phyloP scores from a whole-genome alignment of 2,113 vertebrate genomes.

The Fulmarus glacialis region DNA sequence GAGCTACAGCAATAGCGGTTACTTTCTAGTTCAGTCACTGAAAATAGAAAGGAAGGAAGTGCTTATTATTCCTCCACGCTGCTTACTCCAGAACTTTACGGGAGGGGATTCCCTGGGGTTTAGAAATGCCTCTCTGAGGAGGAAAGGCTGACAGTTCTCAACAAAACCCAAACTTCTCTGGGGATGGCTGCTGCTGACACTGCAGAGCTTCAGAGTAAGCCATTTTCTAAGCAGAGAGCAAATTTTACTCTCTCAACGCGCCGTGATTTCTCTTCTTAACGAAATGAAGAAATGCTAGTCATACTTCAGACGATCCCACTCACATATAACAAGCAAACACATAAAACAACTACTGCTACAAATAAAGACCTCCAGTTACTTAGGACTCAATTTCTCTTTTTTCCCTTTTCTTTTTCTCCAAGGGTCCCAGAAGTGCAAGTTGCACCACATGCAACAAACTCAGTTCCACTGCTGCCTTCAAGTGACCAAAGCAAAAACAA shows the following conservation, averaged over 20 bases:
- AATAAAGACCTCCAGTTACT: not conserved
- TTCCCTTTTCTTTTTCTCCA: not conserved
- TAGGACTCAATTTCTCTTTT: not conserved
- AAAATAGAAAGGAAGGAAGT: constrained; percentile 56
- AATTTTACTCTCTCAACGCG: not conserved
- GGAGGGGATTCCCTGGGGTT: constrained; percentile 55
- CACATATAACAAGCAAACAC: not conserved
- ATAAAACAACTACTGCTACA: not conserved
- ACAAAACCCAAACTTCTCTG: not conserved
- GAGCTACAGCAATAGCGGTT: not conserved
- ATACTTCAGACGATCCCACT: not conserved
- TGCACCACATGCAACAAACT: not conserved
- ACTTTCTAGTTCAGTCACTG: constrained; percentile 23
- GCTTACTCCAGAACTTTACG: constrained; percentile 16
- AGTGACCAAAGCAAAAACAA: not conserved
- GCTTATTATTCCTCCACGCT: constrained; percentile 23
- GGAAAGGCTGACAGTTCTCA: constrained; percentile 17
- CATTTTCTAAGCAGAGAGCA: constrained; percentile 25
- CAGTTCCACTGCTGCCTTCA: not conserved
- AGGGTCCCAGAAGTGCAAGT: not conserved
- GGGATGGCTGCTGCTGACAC: not conserved
- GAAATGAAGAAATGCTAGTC: constrained; percentile 3
- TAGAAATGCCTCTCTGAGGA: constrained; percentile 45
- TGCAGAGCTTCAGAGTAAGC: not conserved
- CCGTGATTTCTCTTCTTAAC: not conserved